A percentile compares a stretch with the other conserved stretches of the same genome.
phyloP scores from a whole-genome alignment of 2,888 invertebrate species.

The Meghimatium bilineatum region DNA sequence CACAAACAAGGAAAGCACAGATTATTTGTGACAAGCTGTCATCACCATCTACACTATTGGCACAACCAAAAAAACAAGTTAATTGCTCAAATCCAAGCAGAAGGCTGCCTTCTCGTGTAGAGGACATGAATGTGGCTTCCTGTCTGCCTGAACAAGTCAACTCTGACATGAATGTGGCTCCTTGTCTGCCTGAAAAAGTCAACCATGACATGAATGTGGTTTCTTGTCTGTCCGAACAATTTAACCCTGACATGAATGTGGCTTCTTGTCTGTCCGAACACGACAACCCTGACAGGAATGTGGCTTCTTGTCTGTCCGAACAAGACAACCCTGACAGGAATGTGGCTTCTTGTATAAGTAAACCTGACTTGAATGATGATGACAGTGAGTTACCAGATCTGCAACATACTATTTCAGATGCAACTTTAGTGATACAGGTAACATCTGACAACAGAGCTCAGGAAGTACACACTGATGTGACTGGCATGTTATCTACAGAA shows the following conservation, averaged over 20 bases:
- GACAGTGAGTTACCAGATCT: constrained; percentile 43
- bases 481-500: background rate
- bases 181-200: background rate
- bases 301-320: background rate
- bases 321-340: background rate
- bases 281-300: background rate
- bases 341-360: background rate
- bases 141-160: background rate
- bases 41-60: constrained; percentile 9
- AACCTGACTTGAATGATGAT: constrained; percentile 23
- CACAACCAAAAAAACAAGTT: background rate
- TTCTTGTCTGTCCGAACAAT: background rate
- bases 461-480: background rate
- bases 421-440: background rate
- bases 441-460: background rate
- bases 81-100: background rate
- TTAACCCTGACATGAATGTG: background rate
- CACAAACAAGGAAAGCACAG: constrained; percentile 59
- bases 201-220: background rate
- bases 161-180: background rate
- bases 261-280: background rate
- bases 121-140: background rate
- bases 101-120: background rate
- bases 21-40: constrained; percentile 56
- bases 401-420: background rate